Evolutionary conservation across 2,797 vertebrate species (phyloP).

Genomic region (Liparis tanakae): DNA sequence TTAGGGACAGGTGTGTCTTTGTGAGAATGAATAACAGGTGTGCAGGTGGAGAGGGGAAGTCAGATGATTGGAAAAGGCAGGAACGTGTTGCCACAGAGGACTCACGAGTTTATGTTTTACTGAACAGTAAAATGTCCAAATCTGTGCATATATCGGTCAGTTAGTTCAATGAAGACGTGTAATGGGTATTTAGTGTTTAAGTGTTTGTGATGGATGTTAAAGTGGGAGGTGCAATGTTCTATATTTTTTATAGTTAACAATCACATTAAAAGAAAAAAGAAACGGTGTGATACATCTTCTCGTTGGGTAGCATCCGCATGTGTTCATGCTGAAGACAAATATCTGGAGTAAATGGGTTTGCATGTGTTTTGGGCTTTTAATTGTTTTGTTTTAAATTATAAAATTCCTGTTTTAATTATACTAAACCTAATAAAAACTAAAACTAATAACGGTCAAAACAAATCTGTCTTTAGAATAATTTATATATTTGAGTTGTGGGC

Average conservation of each 20-base stretch:
- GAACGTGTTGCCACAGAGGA: background rate
- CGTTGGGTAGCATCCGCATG: slow-evolving; percentile 6
- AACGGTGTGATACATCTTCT: background rate
- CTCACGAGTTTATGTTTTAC: slow-evolving; percentile 3
- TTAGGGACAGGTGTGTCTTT: slow-evolving; percentile 17
- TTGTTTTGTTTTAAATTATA: no score
- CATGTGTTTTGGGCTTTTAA: no score
- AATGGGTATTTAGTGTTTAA: background rate
- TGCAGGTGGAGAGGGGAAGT: slow-evolving; percentile 18
- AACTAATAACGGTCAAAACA: no score
- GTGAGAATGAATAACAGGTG: slow-evolving; percentile 28
- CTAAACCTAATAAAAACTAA: no score
- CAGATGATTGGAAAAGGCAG: slow-evolving; percentile 2
- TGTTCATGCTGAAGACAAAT: slow-evolving; percentile 4
- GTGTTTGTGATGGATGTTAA: background rate
- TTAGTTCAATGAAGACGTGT: background rate
- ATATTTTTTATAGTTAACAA: background rate
- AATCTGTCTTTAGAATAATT: no score
- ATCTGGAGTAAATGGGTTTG: background rate
- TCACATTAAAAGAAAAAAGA: background rate
- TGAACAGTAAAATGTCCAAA: background rate
- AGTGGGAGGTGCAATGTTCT: background rate
- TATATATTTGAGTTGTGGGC: no score
- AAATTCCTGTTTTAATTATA: no score
- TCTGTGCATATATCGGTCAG: background rate